phyloP scores from a whole-genome alignment of 2,113 vertebrate genomes.

The Dinomys branickii region DNA sequence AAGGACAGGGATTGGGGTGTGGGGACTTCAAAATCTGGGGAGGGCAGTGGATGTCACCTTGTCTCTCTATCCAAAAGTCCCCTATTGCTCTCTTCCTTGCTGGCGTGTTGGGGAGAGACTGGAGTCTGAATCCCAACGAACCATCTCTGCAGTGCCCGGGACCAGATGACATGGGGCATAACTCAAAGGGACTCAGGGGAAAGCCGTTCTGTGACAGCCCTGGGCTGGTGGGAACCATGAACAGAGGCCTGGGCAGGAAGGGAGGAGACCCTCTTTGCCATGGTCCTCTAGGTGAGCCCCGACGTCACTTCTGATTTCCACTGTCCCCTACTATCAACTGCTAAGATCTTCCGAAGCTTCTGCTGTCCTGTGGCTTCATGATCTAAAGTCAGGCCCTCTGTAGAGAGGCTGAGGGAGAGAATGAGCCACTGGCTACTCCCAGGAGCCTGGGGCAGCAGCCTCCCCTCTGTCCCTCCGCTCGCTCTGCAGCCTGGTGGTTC shows the following conservation, averaged over 20 bases:
- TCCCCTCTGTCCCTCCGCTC: background rate
- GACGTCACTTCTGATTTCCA: too few relatives aligned
- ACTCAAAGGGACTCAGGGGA: background rate
- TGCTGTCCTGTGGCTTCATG: background rate
- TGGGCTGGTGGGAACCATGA: background rate
- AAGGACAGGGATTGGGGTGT: fast-evolving
- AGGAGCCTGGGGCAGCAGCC: background rate
- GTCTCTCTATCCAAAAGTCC: background rate
- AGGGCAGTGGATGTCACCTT: background rate
- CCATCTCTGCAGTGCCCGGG: too few relatives aligned
- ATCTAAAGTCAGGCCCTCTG: background rate
- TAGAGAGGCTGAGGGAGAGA: background rate
- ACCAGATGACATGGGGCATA: background rate
- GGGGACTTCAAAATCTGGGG: background rate
- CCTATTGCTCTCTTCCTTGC: background rate
- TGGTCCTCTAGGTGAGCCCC: background rate
- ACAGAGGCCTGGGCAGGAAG: background rate
- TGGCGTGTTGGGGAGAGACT: too few relatives aligned
- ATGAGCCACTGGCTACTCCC: background rate
- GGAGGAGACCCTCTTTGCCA: background rate
- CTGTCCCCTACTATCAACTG: background rate
- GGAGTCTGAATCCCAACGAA: background rate
- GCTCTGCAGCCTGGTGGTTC: background rate
- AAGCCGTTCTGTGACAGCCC: background rate
- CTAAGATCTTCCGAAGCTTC: background rate